Evolutionary conservation across 2,888 invertebrate genomes (phyloP).

Genomic region (Acronicta psi): DNA sequence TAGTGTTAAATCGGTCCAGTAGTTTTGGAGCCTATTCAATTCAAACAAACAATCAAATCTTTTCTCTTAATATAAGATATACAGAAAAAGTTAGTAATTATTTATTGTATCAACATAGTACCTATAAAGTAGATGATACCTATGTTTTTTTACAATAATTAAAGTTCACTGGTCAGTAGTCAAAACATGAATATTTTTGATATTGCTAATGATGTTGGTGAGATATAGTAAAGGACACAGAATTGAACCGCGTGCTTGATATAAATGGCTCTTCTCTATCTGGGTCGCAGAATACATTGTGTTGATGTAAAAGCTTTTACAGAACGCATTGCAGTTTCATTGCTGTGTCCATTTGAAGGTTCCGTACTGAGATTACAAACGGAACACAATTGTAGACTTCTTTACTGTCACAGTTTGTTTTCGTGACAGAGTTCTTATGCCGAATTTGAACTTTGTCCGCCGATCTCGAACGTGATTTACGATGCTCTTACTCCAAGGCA

Average conservation of each 20-base stretch:
- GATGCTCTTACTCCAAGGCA: neutral
- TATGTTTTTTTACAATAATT: too few relatives aligned
- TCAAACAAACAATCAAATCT: too few relatives aligned
- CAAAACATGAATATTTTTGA: too few relatives aligned
- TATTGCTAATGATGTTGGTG: neutral
- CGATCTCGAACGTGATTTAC: conserved; percentile 19
- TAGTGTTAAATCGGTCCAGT: too few relatives aligned
- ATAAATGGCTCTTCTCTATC: conserved; percentile 11
- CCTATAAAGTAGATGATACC: too few relatives aligned
- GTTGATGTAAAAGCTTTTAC: conserved; percentile 27
- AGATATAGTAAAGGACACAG: neutral
- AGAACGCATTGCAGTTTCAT: conserved; percentile 21
- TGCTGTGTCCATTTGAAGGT: conserved; percentile 9
- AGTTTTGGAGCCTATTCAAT: too few relatives aligned
- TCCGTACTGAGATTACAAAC: conserved; percentile 1
- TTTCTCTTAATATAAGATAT: too few relatives aligned
- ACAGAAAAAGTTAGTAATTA: too few relatives aligned
- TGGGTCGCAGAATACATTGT: conserved; percentile 34
- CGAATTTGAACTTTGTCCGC: too few relatives aligned
- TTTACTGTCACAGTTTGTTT: neutral
- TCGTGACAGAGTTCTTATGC: neutral
- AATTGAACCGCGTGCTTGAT: conserved; percentile 1
- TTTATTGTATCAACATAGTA: too few relatives aligned
- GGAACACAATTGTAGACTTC: neutral
- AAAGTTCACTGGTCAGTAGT: too few relatives aligned